phyloP scores from a whole-genome alignment of 2,888 invertebrate genomes.

The Stratiomys singularior region DNA sequence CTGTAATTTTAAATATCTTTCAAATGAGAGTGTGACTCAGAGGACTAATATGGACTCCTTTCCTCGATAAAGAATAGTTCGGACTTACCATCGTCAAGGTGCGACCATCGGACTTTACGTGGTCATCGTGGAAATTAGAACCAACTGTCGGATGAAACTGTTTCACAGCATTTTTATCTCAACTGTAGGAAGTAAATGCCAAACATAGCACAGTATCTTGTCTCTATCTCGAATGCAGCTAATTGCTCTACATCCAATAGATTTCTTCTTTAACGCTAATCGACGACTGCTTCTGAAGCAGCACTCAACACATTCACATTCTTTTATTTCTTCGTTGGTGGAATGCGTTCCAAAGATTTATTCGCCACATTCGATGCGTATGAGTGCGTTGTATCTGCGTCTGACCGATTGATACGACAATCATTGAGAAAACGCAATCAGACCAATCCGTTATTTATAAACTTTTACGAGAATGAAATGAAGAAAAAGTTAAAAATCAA shows the following conservation, averaged over 20 bases:
- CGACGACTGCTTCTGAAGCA: background rate
- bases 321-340: background rate
- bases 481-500: background rate
- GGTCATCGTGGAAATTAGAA: background rate
- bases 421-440: slow-evolving; percentile 18
- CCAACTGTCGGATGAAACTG: background rate
- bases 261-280: background rate
- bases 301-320: slow-evolving; percentile 3
- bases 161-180: slow-evolving; percentile 6
- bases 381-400: background rate
- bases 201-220: background rate
- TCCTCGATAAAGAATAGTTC: background rate
- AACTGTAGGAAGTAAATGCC: background rate
- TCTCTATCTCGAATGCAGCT: slow-evolving; percentile 3
- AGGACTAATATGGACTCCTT: slow-evolving; percentile 3
- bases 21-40: background rate
- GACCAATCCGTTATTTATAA: slow-evolving; percentile 30
- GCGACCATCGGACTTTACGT: background rate
- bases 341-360: background rate
- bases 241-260: slow-evolving; percentile 8
- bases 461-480: background rate
- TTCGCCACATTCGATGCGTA: background rate
- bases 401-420: slow-evolving; percentile 10
- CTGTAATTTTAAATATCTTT: background rate
- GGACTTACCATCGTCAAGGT: background rate